phyloP scores from a whole-genome alignment of 2,797 vertebrate genomes.

The Micropoecilia bifurca region DNA sequence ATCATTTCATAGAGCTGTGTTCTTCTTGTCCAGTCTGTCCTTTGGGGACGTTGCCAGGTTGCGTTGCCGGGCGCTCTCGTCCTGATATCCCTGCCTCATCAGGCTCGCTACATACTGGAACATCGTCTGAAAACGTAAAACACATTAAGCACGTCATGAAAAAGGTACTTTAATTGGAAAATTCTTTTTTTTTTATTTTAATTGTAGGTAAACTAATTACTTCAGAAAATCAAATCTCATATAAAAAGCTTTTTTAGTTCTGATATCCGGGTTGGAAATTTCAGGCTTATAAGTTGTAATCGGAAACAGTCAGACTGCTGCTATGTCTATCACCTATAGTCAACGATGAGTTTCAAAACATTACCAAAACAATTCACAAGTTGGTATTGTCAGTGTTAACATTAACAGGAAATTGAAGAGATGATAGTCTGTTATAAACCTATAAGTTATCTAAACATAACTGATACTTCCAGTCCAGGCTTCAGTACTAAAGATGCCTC shows the following conservation, averaged over 20 bases:
- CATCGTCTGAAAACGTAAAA: slow-evolving; percentile 65
- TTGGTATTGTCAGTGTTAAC: too few species aligned
- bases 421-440: too few species aligned
- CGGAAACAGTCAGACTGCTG: not conserved
- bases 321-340: too few species aligned
- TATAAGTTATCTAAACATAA: too few species aligned
- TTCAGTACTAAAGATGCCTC: not conserved
- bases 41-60: slow-evolving; percentile 57
- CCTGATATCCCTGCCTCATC: slow-evolving; percentile 80
- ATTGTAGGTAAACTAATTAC: not conserved
- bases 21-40: slow-evolving; percentile 76
- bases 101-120: slow-evolving; percentile 80
- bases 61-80: slow-evolving; percentile 65
- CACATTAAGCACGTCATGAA: not conserved
- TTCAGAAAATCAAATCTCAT: not conserved
- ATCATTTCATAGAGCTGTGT: slow-evolving; percentile 70
- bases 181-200: not conserved
- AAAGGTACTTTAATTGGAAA: not conserved
- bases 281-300: too few species aligned
- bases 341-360: too few species aligned
- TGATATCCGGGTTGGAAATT: too few species aligned
- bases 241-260: too few species aligned
- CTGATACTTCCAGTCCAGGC: not conserved
- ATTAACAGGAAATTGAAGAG: not conserved
- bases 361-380: too few species aligned